These are phyloP conservation scores for Caenorhabditis brenneri DNA, from an alignment of 1,140 invertebrate genomes.

Conservation along the genomic window DNA sequence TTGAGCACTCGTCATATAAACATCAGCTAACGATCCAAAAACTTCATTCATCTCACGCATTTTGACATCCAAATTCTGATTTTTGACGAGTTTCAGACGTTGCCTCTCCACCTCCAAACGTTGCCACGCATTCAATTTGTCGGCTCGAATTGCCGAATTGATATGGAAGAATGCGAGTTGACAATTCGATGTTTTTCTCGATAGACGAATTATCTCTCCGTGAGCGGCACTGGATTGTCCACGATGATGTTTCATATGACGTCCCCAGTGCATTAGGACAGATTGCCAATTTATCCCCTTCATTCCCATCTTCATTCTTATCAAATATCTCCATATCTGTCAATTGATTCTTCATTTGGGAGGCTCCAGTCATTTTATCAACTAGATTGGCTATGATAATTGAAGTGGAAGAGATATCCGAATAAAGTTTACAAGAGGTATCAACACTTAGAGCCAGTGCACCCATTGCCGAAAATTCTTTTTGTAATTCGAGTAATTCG, in stretches of 20 bases:
- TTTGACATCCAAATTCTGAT: too few species aligned
- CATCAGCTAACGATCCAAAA: too few species aligned
- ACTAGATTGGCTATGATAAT: conserved; percentile 1
- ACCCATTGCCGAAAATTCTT: conserved; percentile 9
- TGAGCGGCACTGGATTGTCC: not conserved
- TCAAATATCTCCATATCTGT: conserved; percentile 5
- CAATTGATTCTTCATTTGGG: not conserved
- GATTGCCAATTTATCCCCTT: conserved; percentile 5
- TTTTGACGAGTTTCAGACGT: not conserved
- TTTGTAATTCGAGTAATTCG: not conserved
- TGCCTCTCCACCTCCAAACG: not conserved
- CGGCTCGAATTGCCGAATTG: not conserved
- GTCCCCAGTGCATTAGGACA: conserved; percentile 37
- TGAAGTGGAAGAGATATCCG: conserved; percentile 2
- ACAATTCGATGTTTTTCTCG: conserved; percentile 1
- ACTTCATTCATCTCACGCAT: too few species aligned
- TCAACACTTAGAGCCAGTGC: not conserved
- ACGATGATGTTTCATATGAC: conserved; percentile 3
- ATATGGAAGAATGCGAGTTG: conserved; percentile 28
- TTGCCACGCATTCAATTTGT: not conserved
- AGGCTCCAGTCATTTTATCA: not conserved
- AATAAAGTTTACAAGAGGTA: conserved; percentile 9
- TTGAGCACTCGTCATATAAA: too few species aligned
- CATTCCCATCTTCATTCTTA: conserved; percentile 11
- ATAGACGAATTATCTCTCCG: conserved; percentile 25